Percentiles rank a stretch among this genome's conserved stretches.
Conservation (phyloP, 1,140 invertebrate genomes). For the Geopemphigus sp. region DNA sequence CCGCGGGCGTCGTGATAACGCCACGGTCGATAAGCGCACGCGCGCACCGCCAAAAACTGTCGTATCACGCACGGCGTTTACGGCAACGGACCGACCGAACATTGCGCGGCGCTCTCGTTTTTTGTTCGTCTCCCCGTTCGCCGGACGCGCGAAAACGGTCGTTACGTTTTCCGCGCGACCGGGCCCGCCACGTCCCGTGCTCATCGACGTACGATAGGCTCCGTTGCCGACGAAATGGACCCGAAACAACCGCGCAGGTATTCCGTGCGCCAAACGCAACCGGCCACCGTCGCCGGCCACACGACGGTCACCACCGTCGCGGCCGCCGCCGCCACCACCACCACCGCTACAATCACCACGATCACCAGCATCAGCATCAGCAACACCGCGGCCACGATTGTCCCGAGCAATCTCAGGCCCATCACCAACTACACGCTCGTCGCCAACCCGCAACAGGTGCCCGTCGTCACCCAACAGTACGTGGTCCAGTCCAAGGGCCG, state of each 20-base stretch:
- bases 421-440: conserved; percentile 23
- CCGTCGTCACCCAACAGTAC: conserved; percentile 10
- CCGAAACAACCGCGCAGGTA: background rate
- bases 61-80: no score
- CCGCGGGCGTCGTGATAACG: no score
- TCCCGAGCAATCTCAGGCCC: conserved; percentile 1
- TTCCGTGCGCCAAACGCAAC: background rate
- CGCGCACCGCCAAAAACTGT: no score
- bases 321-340: background rate
- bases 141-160: no score
- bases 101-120: no score
- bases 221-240: background rate
- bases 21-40: no score
- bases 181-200: no score
- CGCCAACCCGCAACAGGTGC: background rate
- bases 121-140: no score
- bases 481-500: background rate
- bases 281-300: background rate
- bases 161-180: no score
- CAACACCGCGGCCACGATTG: no score
- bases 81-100: no score
- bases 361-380: background rate
- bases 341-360: background rate
- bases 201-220: no score
- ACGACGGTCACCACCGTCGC: background rate